Conservation (phyloP, 2,888 invertebrate genomes). For the Leuctra nigra region DNA sequence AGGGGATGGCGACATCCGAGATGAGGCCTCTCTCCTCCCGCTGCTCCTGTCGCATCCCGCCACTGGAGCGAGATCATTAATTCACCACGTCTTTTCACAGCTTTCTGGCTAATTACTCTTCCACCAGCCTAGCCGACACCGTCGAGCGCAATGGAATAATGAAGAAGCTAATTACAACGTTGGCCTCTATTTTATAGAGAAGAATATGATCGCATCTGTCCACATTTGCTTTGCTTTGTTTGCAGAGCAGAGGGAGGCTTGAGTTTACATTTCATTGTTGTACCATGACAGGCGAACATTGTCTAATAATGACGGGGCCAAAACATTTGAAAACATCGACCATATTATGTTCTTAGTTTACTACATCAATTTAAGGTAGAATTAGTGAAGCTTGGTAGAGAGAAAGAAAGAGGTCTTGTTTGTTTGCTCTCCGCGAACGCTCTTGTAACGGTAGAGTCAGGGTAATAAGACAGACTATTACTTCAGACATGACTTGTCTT, state of each 20-base stretch:
- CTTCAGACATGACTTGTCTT: constrained; percentile 10
- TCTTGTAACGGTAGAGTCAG: neutral
- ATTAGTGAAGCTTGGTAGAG: constrained; percentile 3
- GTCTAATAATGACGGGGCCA: neutral
- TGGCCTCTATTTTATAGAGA: constrained; percentile 20
- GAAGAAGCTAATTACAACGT: constrained; percentile 25
- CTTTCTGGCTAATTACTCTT: constrained; percentile 22
- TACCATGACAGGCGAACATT: constrained; percentile 1
- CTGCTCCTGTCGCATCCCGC: neutral
- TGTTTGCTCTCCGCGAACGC: neutral
- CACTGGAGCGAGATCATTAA: neutral
- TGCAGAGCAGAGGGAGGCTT: neutral
- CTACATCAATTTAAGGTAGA: constrained; percentile 7
- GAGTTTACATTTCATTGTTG: constrained; percentile 7
- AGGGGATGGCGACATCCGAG: too few species aligned
- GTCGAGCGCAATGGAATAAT: constrained; percentile 20
- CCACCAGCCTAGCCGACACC: constrained; percentile 2
- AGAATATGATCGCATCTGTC: constrained; percentile 15
- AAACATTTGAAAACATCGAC: neutral
- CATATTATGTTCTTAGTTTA: neutral
- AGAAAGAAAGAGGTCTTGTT: neutral
- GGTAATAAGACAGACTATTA: constrained; percentile 16
- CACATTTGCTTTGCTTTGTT: constrained; percentile 9
- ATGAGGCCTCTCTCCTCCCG: too few species aligned
- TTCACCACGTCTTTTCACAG: constrained; percentile 11